Percentiles rank a stretch among this genome's conserved stretches.
These are phyloP conservation scores for Sphenopsis melanotis DNA, from an alignment of 2,797 vertebrate genomes.

Conservation along the genomic window DNA sequence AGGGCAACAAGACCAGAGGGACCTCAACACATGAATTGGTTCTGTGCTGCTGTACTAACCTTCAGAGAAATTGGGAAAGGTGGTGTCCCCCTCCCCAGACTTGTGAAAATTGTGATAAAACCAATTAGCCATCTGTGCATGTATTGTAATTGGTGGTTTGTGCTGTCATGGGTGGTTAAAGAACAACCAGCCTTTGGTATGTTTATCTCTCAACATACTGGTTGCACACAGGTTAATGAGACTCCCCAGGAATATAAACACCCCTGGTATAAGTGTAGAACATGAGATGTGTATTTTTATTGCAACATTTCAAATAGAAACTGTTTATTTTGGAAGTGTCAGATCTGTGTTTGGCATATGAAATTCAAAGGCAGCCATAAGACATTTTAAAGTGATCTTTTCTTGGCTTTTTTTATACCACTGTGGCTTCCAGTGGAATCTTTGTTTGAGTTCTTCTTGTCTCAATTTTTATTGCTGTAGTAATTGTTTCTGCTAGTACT, in stretches of 20 bases:
- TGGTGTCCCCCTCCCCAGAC: not conserved
- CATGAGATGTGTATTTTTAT: not conserved
- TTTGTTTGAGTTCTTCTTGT: not conserved
- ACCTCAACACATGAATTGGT: not conserved
- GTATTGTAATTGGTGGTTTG: not conserved
- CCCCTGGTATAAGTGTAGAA: not conserved
- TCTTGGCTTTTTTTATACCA: not conserved
- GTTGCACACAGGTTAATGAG: not conserved
- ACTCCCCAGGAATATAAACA: not conserved
- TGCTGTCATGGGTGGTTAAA: slow-evolving; percentile 13
- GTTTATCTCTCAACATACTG: not conserved
- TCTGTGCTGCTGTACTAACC: not conserved
- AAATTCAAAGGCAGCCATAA: not conserved
- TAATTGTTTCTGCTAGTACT: not conserved
- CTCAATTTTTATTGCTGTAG: not conserved
- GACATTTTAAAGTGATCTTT: not conserved
- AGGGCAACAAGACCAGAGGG: not conserved
- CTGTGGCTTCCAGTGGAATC: not conserved
- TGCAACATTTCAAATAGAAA: not conserved
- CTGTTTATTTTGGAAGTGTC: not conserved
- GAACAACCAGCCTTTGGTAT: not conserved
- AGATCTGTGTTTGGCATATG: not conserved
- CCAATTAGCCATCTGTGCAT: slow-evolving; percentile 46
- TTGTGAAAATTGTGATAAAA: slow-evolving; percentile 23
- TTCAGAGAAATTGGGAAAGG: not conserved